Percentiles rank a stretch among this genome's conserved stretches.
phyloP scores from a whole-genome alignment of 2,113 vertebrate species.

The Etheostoma spectabile region DNA sequence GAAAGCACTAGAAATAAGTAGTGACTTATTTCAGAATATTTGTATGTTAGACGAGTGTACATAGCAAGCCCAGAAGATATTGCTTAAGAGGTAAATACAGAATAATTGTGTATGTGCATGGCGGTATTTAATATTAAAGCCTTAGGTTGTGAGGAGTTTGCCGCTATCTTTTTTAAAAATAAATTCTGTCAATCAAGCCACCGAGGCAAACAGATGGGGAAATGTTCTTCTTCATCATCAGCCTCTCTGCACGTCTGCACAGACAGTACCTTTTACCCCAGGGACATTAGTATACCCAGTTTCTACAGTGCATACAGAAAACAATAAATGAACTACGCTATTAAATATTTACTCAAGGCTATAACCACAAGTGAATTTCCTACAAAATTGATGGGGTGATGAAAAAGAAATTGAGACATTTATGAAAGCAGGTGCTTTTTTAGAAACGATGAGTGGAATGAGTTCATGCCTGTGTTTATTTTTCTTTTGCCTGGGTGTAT shows the following conservation, averaged over 20 bases:
- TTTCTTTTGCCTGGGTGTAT: not conserved
- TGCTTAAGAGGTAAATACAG: not conserved
- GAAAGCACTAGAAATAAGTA: slow-evolving; percentile 86
- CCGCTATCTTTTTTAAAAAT: not conserved
- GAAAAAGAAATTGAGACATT: not conserved
- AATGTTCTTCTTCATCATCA: not conserved
- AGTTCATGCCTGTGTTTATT: not conserved
- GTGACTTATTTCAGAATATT: slow-evolving; percentile 82
- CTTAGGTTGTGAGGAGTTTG: not conserved
- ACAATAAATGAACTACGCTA: not conserved
- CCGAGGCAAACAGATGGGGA: not conserved
- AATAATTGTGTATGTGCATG: not conserved
- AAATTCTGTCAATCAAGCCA: not conserved
- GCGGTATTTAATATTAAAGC: not conserved
- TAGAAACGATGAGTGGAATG: not conserved
- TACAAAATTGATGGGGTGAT: not conserved
- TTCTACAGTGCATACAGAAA: slow-evolving; percentile 1
- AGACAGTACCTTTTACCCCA: not conserved
- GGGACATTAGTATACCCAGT: not conserved
- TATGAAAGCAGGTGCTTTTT: not conserved
- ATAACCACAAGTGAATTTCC: slow-evolving; percentile 21
- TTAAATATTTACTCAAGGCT: slow-evolving; percentile 30
- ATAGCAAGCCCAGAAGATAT: slow-evolving; percentile 5
- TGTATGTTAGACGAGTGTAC: slow-evolving; percentile 55
- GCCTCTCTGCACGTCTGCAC: not conserved